phyloP scores from a whole-genome alignment of 2,113 vertebrate genomes.

The Willisornis vidua region DNA sequence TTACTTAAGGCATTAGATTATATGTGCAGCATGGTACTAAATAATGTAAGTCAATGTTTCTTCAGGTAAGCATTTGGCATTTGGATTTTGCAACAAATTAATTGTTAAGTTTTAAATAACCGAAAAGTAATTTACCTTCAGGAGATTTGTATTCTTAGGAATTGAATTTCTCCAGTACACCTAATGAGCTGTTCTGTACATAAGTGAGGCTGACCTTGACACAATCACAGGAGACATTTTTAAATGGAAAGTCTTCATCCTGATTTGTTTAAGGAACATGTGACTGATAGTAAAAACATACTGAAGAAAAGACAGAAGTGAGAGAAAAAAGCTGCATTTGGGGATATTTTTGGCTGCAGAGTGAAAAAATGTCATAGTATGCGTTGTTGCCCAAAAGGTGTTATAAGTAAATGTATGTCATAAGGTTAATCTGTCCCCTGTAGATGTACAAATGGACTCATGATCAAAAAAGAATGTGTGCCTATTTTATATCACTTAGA shows the following conservation, averaged over 20 bases:
- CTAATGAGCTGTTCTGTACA: rapidly evolving
- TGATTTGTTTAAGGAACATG: background rate
- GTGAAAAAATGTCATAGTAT: background rate
- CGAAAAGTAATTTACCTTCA: background rate
- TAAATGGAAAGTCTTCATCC: background rate
- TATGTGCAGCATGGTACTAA: background rate
- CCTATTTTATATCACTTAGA: background rate
- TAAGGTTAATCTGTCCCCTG: background rate
- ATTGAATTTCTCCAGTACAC: background rate
- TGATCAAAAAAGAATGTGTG: background rate
- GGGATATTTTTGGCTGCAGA: background rate
- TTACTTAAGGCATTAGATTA: background rate
- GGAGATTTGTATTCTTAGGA: background rate
- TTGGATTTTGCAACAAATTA: background rate
- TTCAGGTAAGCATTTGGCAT: background rate
- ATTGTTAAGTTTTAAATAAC: background rate
- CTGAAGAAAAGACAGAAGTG: background rate
- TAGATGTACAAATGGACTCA: background rate
- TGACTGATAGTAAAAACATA: background rate
- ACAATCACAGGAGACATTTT: background rate
- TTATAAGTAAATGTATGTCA: background rate
- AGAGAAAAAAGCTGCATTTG: background rate
- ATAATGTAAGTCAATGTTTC: background rate
- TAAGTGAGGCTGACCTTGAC: background rate
- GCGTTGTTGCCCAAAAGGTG: background rate